Conservation (phyloP, 2,888 invertebrate species). For the Syritta pipiens region DNA sequence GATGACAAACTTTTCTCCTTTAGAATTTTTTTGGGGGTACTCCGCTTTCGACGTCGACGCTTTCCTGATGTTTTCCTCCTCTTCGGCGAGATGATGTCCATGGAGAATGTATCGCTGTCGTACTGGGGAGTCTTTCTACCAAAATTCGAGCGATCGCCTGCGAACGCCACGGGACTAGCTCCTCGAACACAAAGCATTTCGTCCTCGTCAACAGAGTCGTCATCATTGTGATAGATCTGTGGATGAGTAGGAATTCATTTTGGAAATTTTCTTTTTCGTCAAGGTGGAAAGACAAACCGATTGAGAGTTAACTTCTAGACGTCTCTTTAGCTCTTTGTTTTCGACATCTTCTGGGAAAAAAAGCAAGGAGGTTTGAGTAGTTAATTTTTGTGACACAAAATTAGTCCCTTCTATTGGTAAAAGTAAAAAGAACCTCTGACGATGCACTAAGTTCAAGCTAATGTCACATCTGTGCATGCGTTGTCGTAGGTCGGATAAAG, state of each 20-base stretch:
- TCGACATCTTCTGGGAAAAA: background rate
- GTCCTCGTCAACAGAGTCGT: slow-evolving; percentile 28
- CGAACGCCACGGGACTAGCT: slow-evolving; percentile 28
- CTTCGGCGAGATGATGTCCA: slow-evolving; percentile 15
- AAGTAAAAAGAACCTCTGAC: too few relatives aligned
- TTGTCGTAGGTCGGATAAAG: too few relatives aligned
- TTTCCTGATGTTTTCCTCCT: slow-evolving; percentile 20
- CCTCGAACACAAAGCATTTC: slow-evolving; percentile 63
- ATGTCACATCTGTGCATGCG: too few relatives aligned
- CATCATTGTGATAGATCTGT: slow-evolving; percentile 13
- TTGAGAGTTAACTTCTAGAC: background rate
- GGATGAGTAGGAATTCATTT: background rate
- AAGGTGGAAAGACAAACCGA: too few relatives aligned
- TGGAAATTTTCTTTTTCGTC: too few relatives aligned
- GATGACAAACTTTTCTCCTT: slow-evolving; percentile 1
- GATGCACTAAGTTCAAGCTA: too few relatives aligned
- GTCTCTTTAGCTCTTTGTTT: background rate
- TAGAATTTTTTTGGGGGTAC: slow-evolving; percentile 12
- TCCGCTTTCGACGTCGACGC: slow-evolving; percentile 2
- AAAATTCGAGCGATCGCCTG: slow-evolving; percentile 3
- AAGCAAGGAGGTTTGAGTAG: too few relatives aligned
- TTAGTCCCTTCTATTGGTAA: too few relatives aligned
- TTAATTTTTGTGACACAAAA: too few relatives aligned
- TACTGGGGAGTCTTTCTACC: slow-evolving; percentile 6
- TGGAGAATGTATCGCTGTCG: slow-evolving; percentile 15